Percentiles rank a stretch among this genome's conserved stretches.
Conservation (phyloP, 2,888 invertebrate species). For the Lutraria lutraria region DNA sequence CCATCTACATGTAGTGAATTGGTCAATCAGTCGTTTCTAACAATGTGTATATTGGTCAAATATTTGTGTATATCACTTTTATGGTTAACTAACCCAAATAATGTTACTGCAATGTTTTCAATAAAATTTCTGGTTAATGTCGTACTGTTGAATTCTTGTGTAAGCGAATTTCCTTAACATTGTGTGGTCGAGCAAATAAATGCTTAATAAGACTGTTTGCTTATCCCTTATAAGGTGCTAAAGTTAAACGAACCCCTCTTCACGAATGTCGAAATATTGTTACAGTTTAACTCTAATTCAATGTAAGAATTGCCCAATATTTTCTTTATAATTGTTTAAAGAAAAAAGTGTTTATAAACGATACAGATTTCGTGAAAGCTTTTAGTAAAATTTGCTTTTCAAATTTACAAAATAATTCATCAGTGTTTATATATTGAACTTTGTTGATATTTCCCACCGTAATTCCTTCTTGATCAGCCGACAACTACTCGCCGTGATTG, state of each 20-base stretch:
- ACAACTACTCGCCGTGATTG: not conserved
- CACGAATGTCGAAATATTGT: conserved; percentile 60
- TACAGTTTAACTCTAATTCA: conserved; percentile 69
- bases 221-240: conserved; percentile 51
- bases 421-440: conserved; percentile 23
- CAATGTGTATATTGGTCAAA: conserved; percentile 38
- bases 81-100: conserved; percentile 44
- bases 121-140: conserved; percentile 43
- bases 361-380: conserved; percentile 61
- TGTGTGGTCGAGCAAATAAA: conserved; percentile 39
- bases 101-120: conserved; percentile 28
- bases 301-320: conserved; percentile 62
- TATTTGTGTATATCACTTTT: conserved; percentile 49
- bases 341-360: conserved; percentile 45
- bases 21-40: conserved; percentile 36
- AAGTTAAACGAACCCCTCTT: conserved; percentile 51
- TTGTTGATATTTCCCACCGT: conserved; percentile 67
- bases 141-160: conserved; percentile 28
- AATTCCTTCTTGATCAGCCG: conserved; percentile 48
- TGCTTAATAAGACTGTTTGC: conserved; percentile 42
- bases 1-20: conserved; percentile 32
- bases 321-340: conserved; percentile 62
- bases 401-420: conserved; percentile 61
- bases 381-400: conserved; percentile 68
- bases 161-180: conserved; percentile 5